phyloP scores from a whole-genome alignment of 2,113 vertebrate species.

The Serinus canaria region DNA sequence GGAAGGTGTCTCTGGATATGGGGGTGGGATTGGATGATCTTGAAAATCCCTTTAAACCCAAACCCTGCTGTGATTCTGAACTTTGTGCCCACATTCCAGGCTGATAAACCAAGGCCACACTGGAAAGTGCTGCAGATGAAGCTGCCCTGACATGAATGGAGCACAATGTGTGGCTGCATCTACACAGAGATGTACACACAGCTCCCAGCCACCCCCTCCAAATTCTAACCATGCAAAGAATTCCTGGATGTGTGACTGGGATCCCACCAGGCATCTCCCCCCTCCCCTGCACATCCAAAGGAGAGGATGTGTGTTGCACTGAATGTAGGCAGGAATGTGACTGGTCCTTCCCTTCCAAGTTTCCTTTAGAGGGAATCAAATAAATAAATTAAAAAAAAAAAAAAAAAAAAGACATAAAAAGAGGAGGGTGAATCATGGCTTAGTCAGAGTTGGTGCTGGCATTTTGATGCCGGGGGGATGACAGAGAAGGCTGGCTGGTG shows the following conservation, averaged over 20 bases:
- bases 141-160: neutral
- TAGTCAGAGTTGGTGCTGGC: constrained; percentile 15
- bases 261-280: accelerated
- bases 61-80: neutral
- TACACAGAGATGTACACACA: accelerated
- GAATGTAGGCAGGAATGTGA: neutral
- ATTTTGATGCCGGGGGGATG: neutral
- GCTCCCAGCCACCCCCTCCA: neutral
- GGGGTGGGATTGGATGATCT: neutral
- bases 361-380: neutral
- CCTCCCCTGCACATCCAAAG: neutral
- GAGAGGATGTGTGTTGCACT: neutral
- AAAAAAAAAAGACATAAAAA: neutral
- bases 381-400: neutral
- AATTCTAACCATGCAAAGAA: accelerated
- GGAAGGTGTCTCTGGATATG: neutral
- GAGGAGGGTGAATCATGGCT: neutral
- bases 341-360: neutral
- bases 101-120: neutral
- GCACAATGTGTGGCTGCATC: neutral
- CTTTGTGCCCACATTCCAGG: neutral
- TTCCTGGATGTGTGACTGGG: neutral
- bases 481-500: neutral
- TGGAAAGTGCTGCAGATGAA: neutral
- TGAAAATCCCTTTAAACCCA: neutral